Evolutionary conservation across 2,888 invertebrate species (phyloP).

Genomic region (Platypus cylindrus): DNA sequence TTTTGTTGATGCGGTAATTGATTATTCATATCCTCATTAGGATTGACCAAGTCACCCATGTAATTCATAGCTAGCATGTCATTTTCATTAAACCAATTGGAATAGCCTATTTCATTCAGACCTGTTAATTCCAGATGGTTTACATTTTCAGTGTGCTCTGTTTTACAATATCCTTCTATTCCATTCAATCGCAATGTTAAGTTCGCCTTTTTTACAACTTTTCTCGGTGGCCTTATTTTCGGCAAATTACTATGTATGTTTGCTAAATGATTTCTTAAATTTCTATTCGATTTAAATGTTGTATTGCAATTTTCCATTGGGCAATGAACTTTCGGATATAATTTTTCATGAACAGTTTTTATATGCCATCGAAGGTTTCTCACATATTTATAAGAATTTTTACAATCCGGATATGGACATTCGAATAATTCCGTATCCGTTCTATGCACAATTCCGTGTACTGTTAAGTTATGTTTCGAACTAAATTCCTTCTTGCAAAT

Average conservation of each 20-base stretch:
- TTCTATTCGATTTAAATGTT: conserved; percentile 13
- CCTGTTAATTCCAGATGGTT: neutral
- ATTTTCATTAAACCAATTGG: neutral
- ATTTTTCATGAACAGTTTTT: conserved; percentile 20
- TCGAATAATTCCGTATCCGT: conserved; percentile 12
- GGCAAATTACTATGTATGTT: conserved; percentile 16
- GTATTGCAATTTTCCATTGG: conserved; percentile 6
- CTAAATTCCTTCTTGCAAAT: conserved; percentile 23
- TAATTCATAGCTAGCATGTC: too few relatives aligned
- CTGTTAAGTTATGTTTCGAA: conserved; percentile 16
- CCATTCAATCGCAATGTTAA: conserved; percentile 17
- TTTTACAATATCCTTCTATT: too few relatives aligned
- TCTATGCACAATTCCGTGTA: conserved; percentile 20
- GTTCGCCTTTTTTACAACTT: conserved; percentile 17
- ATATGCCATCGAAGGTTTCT: conserved; percentile 24
- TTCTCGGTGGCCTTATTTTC: conserved; percentile 16
- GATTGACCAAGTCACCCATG: too few relatives aligned
- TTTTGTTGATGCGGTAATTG: too few relatives aligned
- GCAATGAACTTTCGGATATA: conserved; percentile 6
- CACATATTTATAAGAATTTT: conserved; percentile 21
- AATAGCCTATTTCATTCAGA: neutral
- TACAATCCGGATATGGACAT: conserved; percentile 24
- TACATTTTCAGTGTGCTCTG: too few relatives aligned
- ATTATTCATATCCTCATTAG: too few relatives aligned
- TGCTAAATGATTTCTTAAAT: conserved; percentile 20